Percentiles rank a stretch among this genome's conserved stretches.
These are phyloP conservation scores for Zeugodacus cucurbitae DNA, from an alignment of 1,140 invertebrate species.

Conservation along the genomic window DNA sequence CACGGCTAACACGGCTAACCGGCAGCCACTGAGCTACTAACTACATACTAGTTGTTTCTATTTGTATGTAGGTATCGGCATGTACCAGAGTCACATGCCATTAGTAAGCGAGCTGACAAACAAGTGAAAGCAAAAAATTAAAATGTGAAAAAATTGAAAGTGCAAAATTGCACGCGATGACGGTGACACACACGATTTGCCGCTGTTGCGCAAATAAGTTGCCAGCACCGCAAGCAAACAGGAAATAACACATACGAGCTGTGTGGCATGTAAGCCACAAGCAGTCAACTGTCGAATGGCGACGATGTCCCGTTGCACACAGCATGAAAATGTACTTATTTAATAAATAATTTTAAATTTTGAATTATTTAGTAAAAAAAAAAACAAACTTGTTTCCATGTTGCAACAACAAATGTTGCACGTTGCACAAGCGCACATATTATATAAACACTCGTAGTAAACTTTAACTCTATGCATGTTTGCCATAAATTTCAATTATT, in stretches of 20 bases:
- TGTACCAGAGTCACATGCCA: neutral
- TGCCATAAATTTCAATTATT: conserved; percentile 2
- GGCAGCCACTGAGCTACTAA: too few species aligned
- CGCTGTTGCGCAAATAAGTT: neutral
- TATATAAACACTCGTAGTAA: neutral
- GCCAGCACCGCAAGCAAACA: neutral
- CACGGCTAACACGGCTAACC: neutral
- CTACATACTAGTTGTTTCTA: neutral
- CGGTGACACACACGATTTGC: neutral
- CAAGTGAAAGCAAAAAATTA: neutral
- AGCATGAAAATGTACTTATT: too few species aligned
- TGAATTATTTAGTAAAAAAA: too few species aligned
- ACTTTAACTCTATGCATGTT: neutral
- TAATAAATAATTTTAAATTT: too few species aligned
- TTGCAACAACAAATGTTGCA: too few species aligned
- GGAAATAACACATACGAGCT: neutral
- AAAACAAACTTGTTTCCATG: too few species aligned
- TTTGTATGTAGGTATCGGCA: neutral
- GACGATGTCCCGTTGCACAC: neutral
- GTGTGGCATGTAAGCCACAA: neutral
- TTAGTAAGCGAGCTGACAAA: neutral
- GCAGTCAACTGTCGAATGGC: neutral
- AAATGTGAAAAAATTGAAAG: neutral
- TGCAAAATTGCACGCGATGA: neutral
- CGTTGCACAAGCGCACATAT: neutral